Evolutionary conservation across 2,797 vertebrate genomes (phyloP), one percentile per base, ranked within the genome.

Genomic region (Mycteria americana): DNA sequence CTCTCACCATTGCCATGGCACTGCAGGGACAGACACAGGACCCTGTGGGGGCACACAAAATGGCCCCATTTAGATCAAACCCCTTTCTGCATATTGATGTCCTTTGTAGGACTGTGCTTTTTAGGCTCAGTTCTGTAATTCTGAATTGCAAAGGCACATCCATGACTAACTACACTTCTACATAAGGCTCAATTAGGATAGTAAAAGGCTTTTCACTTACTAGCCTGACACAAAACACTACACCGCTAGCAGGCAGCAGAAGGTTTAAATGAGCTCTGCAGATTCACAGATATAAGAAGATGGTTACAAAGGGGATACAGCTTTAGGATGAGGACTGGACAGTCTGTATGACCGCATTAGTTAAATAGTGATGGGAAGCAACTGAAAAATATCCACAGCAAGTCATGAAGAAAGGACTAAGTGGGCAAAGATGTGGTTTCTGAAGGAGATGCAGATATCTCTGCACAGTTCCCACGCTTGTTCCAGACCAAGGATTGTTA

Each of bases 181-280:
- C 1, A 0, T 35, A 43, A n/a, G 22, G 37, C 25, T 62, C 39
- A 41, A 35, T 8, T 35, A 11, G 56, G 41, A 45, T 11, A 68
- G 64, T 14, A 31, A 17, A 85, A 83, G n/a, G 7, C 24, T 85
- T 87, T 76, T 45, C 39, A n/a, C 30, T n/a, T 53, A 18, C 14
- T 35, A 50, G 62, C 9, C 54, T 84, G 76, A 48, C 54, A 78
- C 57, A 76, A 46, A 92, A 17, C 62, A 31, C 54, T 62, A 22
- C 35, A 67, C 79, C 33, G 31, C 85, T 65, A 78, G 82, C 91
- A 91, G 91, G 85, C 82, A 96, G 92, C 79, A 92, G 87, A 7
- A 95, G 80, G 59, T 46, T 89, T 82, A 43, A 50, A 53, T 50
- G 81, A 89, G 60, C 51, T 92, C 78, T 82, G 74, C 43, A 70